phyloP scores from a whole-genome alignment of 2,113 vertebrate species.

The Proteles cristata region DNA sequence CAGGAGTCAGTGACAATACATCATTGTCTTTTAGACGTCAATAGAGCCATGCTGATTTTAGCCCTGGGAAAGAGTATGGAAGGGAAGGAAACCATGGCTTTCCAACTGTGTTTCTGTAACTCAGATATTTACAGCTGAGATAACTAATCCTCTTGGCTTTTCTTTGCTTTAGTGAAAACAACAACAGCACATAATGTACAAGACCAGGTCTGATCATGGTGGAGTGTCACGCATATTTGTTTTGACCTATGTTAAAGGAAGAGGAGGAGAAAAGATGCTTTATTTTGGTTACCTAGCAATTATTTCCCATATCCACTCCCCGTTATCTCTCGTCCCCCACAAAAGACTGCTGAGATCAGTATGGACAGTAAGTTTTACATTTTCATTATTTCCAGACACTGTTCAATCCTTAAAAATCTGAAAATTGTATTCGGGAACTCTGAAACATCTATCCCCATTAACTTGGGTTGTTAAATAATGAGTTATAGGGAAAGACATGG shows the following conservation, averaged over 20 bases:
- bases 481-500: neutral
- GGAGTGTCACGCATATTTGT: conserved; percentile 45
- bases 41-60: conserved; percentile 70
- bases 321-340: conserved; percentile 69
- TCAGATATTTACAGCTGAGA: conserved; percentile 77
- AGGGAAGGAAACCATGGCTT: conserved; percentile 52
- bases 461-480: conserved; percentile 44
- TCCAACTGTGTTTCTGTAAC: conserved; percentile 80
- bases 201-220: conserved; percentile 37
- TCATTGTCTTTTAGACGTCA: conserved; percentile 79
- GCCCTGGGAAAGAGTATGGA: conserved; percentile 67
- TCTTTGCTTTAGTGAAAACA: conserved; percentile 70
- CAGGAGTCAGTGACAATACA: conserved; percentile 73
- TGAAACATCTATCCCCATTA: neutral
- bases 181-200: conserved; percentile 37
- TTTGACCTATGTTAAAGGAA: conserved; percentile 67
- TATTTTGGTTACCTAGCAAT: conserved; percentile 31
- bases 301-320: conserved; percentile 38
- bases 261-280: conserved; percentile 46
- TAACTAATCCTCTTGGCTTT: conserved; percentile 69
- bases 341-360: conserved; percentile 69
- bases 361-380: neutral
- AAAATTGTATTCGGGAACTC: conserved; percentile 41
- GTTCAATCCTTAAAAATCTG: neutral
- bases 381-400: conserved; percentile 22